Conservation (phyloP, 1,140 invertebrate genomes). For the Papilio glaucus region DNA sequence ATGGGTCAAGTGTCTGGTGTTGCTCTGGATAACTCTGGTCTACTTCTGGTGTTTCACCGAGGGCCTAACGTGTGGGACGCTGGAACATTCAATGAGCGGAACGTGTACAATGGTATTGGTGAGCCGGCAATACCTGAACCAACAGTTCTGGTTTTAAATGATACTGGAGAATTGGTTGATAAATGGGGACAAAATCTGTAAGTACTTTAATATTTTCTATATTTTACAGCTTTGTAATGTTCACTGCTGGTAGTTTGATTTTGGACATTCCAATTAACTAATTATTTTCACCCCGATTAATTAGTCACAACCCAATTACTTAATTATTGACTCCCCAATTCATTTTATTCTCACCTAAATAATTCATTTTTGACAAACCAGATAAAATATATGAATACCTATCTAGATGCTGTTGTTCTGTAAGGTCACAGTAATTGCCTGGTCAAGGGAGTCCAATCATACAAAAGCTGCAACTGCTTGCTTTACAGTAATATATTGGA, state of each 20-base stretch:
- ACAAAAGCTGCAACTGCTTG: too few species aligned
- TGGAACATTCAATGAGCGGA: conserved; percentile 86
- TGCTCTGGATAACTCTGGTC: conserved; percentile 88
- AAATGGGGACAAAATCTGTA: conserved; percentile 92
- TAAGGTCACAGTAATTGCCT: too few species aligned
- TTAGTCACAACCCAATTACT: too few species aligned
- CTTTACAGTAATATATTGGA: not conserved
- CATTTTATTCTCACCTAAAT: too few species aligned
- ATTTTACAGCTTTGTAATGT: conserved; percentile 6
- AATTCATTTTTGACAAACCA: too few species aligned
- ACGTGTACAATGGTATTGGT: conserved; percentile 85
- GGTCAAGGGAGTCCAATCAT: too few species aligned
- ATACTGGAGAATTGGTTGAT: conserved; percentile 88
- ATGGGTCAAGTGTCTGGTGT: conserved; percentile 93
- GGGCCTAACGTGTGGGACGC: conserved; percentile 89
- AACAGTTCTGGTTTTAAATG: conserved; percentile 90
- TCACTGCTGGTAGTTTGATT: not conserved
- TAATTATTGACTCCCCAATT: too few species aligned
- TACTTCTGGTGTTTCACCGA: conserved; percentile 93
- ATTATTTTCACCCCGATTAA: too few species aligned
- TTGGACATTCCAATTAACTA: not conserved
- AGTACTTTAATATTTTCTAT: conserved; percentile 58
- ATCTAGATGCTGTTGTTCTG: too few species aligned
- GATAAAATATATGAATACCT: too few species aligned
- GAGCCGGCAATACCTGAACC: conserved; percentile 88